Base-by-base conservation (phyloP, 2,888 invertebrate species). In the Entomobrya proxima region DNA sequence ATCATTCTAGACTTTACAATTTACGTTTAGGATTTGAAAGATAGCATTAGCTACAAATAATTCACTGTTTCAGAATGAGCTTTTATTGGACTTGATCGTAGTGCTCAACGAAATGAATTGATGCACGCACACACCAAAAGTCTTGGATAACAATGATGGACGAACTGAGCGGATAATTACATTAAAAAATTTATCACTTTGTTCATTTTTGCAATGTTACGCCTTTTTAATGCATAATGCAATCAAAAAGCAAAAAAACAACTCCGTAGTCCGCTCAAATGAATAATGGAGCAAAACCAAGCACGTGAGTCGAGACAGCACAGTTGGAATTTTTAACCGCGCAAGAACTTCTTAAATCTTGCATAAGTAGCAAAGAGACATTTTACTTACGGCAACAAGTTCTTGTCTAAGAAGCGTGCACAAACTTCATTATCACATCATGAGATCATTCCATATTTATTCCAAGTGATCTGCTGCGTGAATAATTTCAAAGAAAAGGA, bases 391-490 rank as follows among this genome's bases (percentile, higher is more conserved):
- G n/a, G n/a, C 61, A 37, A 40, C 67, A 5, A 37, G 18, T 61
- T 40, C 24, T 67, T 21, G 40, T 2, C 21, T 67, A 21, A 40
- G 40, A 37, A 40, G 37, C 67, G 21, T 40, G 67, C 30, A 11
- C 67, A 67, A 67, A 67, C 24, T 67, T 21, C 40, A 67, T 67
- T 67, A 61, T 61, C 61, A 35, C 32, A 61, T 61, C 61, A 67
- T 24, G 67, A 24, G 40, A 67, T 67, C 67, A 64, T 35, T 32
- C 18, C 67, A 67, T 67, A 35, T 67, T 67, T 67, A 21, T 37
- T 67, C 37, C 37, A 58, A 18, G 64, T 18, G n/a, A 37, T 64
- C 9, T 52, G 13, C n/a, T 18, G 11, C 52, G 3, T 52, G 27
- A 15, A n/a, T n/a, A n/a, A n/a, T n/a, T 40, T 13, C 61, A 37